Percentiles rank a stretch among this genome's conserved stretches.
Evolutionary conservation across 2,797 vertebrate genomes (phyloP).

Genomic region (Fratercula arctica): DNA sequence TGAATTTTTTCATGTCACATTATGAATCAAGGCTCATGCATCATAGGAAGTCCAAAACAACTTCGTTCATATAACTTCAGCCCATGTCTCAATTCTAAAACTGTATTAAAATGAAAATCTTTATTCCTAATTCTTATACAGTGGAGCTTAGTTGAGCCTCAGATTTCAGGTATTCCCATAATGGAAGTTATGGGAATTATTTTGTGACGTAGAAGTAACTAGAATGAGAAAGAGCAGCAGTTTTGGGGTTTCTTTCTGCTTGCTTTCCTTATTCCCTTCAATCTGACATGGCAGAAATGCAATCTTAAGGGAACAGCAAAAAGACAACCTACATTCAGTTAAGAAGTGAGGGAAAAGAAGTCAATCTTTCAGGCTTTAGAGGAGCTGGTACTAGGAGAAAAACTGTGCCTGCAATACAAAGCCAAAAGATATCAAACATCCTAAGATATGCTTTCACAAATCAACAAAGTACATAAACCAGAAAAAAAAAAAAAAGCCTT

Average conservation of each 20-base stretch:
- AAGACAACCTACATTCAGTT: background rate
- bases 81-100: background rate
- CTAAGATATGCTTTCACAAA: background rate
- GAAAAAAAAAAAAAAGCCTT: background rate
- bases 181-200: background rate
- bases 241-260: background rate
- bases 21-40: background rate
- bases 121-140: background rate
- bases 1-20: rapidly evolving
- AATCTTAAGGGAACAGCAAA: background rate
- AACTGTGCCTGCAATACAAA: background rate
- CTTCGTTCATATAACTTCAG: background rate
- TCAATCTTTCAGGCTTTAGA: background rate
- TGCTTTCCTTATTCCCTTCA: background rate
- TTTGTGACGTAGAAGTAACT: background rate
- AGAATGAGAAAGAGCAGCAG: background rate
- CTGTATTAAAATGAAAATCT: background rate
- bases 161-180: background rate
- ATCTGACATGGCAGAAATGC: background rate
- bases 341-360: background rate
- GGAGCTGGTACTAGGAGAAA: background rate
- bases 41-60: background rate
- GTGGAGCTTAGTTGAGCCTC: background rate
- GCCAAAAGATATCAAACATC: background rate
- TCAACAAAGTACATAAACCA: background rate